Evolutionary conservation across 2,113 vertebrate species (phyloP).

Genomic region (Bostrychus sinensis): DNA sequence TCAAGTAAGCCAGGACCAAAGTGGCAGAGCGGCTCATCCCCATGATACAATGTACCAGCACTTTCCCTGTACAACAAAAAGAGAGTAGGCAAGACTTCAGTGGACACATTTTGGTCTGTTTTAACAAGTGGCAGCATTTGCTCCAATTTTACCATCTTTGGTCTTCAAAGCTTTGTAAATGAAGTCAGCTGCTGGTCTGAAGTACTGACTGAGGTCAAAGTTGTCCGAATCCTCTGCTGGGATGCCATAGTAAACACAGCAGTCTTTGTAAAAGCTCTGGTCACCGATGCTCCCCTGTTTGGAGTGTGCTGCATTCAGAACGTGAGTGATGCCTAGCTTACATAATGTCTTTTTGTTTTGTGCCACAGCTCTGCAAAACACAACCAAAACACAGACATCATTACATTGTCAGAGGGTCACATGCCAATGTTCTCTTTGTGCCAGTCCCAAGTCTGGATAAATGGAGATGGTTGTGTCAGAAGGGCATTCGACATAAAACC

Average conservation of each 20-base stretch:
- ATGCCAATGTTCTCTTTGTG: neutral
- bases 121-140: neutral
- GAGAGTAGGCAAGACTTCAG: neutral
- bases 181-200: constrained; percentile 78
- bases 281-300: constrained; percentile 88
- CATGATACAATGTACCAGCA: constrained; percentile 87
- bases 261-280: constrained; percentile 87
- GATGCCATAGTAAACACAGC: constrained; percentile 81
- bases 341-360: constrained; percentile 75
- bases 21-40: constrained; percentile 84
- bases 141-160: constrained; percentile 72
- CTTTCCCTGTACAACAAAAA: constrained; percentile 77
- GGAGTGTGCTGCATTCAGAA: constrained; percentile 81
- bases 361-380: constrained; percentile 73
- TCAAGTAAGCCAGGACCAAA: constrained; percentile 83
- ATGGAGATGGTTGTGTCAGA: neutral
- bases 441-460: neutral
- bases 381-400: constrained; percentile 10
- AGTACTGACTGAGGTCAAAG: constrained; percentile 80
- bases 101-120: neutral
- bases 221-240: constrained; percentile 81
- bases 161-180: constrained; percentile 80
- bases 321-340: constrained; percentile 81
- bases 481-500: neutral
- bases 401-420: neutral